Percentiles rank a stretch among this genome's conserved stretches.
phyloP scores from a whole-genome alignment of 2,797 vertebrate genomes.

The Cottoperca gobio region DNA sequence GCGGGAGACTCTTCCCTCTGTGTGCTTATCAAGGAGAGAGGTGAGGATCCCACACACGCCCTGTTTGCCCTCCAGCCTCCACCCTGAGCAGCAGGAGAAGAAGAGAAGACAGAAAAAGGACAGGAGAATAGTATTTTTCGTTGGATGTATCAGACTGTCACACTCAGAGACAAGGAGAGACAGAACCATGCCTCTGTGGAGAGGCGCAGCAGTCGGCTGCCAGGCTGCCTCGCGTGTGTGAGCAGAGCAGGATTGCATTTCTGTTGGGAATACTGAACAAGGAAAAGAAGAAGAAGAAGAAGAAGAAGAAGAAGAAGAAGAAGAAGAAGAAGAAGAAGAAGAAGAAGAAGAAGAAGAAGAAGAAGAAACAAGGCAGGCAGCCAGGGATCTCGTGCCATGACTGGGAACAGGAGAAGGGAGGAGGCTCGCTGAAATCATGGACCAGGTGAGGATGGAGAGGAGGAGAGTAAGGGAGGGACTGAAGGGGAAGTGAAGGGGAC shows the following conservation, averaged over 20 bases:
- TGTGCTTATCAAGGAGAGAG: constrained; percentile 53
- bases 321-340: constrained; percentile 45
- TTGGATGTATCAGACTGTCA: constrained; percentile 71
- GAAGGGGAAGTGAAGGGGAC: constrained; percentile 62
- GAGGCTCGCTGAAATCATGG: constrained; percentile 84
- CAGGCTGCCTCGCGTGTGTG: constrained; percentile 67
- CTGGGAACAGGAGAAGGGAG: constrained; percentile 75
- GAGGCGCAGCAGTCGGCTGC: constrained; percentile 59
- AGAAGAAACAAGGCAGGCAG: constrained; percentile 19
- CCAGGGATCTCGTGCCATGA: constrained; percentile 75
- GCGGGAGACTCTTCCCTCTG: constrained; percentile 72
- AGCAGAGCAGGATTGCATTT: constrained; percentile 51
- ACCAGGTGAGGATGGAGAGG: constrained; percentile 83
- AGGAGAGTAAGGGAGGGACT: constrained; percentile 28
- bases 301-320: constrained; percentile 8
- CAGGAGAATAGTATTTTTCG: constrained; percentile 15
- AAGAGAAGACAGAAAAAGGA: constrained; percentile 21
- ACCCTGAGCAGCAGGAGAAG: constrained; percentile 26
- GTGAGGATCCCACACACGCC: constrained; percentile 44
- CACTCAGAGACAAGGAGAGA: constrained; percentile 47
- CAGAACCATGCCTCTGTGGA: constrained; percentile 69
- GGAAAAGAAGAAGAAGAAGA: constrained; percentile 16
- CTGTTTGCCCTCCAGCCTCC: constrained; percentile 35
- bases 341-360: background rate
- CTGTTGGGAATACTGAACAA: constrained; percentile 57